These are phyloP conservation scores for Formica exsecta DNA, from an alignment of 1,140 invertebrate species.

Conservation along the genomic window DNA sequence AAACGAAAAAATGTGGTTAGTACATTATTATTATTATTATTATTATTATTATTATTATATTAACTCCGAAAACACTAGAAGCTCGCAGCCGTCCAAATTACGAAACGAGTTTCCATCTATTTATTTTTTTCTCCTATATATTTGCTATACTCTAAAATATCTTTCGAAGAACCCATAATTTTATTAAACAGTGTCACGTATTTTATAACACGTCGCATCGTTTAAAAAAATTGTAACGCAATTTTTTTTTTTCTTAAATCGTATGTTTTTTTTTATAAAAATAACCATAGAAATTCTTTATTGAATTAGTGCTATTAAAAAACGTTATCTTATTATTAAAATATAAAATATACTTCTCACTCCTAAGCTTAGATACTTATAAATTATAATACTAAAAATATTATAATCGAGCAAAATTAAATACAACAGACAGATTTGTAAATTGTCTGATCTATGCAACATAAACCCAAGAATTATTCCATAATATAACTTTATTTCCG, in stretches of 20 bases:
- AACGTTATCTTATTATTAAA: slow-evolving; percentile 44
- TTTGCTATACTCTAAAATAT: slow-evolving; percentile 38
- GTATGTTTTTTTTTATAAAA: slow-evolving; percentile 22
- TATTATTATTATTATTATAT: not conserved
- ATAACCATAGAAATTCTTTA: slow-evolving; percentile 30
- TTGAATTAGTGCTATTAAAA: slow-evolving; percentile 31
- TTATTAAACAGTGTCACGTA: slow-evolving; percentile 21
- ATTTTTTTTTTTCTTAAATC: slow-evolving; percentile 3
- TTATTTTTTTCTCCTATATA: slow-evolving; percentile 1
- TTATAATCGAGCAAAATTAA: slow-evolving; percentile 37
- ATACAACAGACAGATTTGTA: not conserved
- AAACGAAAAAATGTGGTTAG: slow-evolving; percentile 80
- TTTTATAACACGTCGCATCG: slow-evolving; percentile 21
- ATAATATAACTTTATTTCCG: slow-evolving; percentile 7
- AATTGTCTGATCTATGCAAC: slow-evolving; percentile 29
- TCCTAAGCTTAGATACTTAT: slow-evolving; percentile 46
- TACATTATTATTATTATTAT: slow-evolving; percentile 60
- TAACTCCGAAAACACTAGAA: slow-evolving; percentile 69
- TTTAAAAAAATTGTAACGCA: slow-evolving; percentile 43
- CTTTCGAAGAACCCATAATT: slow-evolving; percentile 41
- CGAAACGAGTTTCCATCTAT: slow-evolving; percentile 66
- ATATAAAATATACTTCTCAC: slow-evolving; percentile 27
- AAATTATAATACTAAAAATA: slow-evolving; percentile 51
- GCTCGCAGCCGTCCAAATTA: slow-evolving; percentile 77
- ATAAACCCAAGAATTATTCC: not conserved